These are phyloP conservation scores for Barnardius zonarius DNA, from an alignment of 2,113 vertebrate species.

Conservation along the genomic window DNA sequence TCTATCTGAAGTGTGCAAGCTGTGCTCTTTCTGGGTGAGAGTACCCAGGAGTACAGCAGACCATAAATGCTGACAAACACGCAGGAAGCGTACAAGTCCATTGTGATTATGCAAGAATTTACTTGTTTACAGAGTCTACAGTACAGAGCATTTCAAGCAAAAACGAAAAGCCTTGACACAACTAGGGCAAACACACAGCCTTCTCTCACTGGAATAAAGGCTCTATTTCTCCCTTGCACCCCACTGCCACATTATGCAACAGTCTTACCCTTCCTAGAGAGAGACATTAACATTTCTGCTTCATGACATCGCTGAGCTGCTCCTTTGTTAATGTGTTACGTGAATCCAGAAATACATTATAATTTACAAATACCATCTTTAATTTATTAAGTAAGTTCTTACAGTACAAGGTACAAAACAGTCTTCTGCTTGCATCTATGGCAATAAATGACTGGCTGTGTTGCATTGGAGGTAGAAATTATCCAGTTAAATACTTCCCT, in stretches of 20 bases:
- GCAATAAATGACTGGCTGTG: fast-evolving
- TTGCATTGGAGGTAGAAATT: fast-evolving
- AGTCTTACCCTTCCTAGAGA: background rate
- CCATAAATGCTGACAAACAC: background rate
- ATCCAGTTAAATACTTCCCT: background rate
- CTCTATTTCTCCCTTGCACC: background rate
- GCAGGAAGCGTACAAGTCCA: background rate
- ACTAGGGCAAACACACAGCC: background rate
- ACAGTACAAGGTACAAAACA: background rate
- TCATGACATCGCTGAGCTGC: background rate
- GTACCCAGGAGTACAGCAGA: background rate
- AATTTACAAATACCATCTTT: background rate
- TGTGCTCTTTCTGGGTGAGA: background rate
- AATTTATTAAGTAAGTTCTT: background rate
- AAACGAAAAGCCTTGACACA: background rate
- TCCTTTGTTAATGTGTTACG: background rate
- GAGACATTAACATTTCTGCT: background rate
- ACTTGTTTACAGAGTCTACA: background rate
- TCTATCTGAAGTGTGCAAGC: fast-evolving
- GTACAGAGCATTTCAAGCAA: background rate
- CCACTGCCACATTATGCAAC: background rate
- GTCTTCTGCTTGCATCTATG: background rate
- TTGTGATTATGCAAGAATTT: background rate
- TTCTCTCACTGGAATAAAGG: background rate
- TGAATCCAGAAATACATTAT: background rate